Evolutionary conservation across 1,140 invertebrate species (phyloP).

Genomic region (Pseudomyrmex dendroicus): DNA sequence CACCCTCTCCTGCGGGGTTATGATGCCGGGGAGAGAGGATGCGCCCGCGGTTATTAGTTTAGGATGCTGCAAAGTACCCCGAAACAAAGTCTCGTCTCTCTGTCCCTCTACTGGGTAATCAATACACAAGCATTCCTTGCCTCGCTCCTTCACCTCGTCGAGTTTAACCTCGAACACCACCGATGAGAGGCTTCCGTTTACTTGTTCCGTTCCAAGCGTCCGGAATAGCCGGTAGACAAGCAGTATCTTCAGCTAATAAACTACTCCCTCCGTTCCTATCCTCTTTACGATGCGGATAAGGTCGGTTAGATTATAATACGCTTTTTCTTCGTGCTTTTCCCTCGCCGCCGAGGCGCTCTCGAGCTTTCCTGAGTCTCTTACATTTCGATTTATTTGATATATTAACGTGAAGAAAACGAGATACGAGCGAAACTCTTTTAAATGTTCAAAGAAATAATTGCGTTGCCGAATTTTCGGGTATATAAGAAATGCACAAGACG

Average conservation of each 20-base stretch:
- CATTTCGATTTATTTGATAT: constrained; percentile 18
- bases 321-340: constrained; percentile 4
- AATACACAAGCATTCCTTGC: constrained; percentile 78
- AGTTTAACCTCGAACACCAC: constrained; percentile 40
- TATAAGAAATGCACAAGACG: not conserved
- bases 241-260: constrained; percentile 67
- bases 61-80: constrained; percentile 81
- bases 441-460: not conserved
- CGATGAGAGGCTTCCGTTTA: constrained; percentile 56
- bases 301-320: constrained; percentile 55
- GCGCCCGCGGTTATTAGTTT: constrained; percentile 81
- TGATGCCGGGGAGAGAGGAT: constrained; percentile 70
- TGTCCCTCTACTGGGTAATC: constrained; percentile 77
- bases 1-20: constrained; percentile 66
- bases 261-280: constrained; percentile 37
- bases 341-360: constrained; percentile 11
- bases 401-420: not conserved
- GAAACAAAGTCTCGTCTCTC: constrained; percentile 74
- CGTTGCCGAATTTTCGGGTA: not conserved
- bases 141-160: constrained; percentile 71
- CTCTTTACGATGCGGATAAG: not conserved
- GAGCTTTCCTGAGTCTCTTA: constrained; percentile 33
- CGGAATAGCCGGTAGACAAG: constrained; percentile 45
- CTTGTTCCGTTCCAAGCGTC: constrained; percentile 53
- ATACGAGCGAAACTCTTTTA: not conserved